phyloP scores from a whole-genome alignment of 2,113 vertebrate genomes.

The Canis aureus region DNA sequence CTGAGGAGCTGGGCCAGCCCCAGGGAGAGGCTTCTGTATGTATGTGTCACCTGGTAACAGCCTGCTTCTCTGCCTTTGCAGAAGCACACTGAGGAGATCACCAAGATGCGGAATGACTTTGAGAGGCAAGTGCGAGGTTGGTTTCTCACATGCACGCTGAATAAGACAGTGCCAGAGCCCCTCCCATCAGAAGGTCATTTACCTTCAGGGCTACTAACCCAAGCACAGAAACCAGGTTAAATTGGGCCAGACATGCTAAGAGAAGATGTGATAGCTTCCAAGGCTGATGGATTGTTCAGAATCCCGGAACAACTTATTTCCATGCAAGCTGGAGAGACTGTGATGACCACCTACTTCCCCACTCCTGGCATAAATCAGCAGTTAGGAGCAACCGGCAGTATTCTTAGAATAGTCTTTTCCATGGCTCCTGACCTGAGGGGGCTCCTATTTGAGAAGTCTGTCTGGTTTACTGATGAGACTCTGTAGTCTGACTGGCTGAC shows the following conservation, averaged over 20 bases:
- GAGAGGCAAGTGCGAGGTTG: constrained; percentile 92
- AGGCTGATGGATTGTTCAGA: background rate
- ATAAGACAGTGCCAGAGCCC: no score
- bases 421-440: background rate
- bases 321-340: background rate
- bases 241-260: rapidly evolving
- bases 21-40: background rate
- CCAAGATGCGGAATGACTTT: constrained; percentile 85
- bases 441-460: background rate
- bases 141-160: background rate
- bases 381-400: background rate
- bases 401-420: background rate
- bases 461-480: background rate
- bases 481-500: background rate
- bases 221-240: no score
- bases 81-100: constrained; percentile 92
- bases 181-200: background rate
- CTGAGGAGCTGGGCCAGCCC: background rate
- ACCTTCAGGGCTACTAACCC: no score
- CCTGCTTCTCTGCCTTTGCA: constrained; percentile 77
- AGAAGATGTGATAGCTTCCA: background rate
- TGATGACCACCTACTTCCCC: no score
- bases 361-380: background rate
- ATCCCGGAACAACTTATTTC: background rate
- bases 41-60: rapidly evolving